Evolutionary conservation across 92 coral and sea anemone genomes (phyloP).

Genomic region (Desmophyllum pertusum): DNA sequence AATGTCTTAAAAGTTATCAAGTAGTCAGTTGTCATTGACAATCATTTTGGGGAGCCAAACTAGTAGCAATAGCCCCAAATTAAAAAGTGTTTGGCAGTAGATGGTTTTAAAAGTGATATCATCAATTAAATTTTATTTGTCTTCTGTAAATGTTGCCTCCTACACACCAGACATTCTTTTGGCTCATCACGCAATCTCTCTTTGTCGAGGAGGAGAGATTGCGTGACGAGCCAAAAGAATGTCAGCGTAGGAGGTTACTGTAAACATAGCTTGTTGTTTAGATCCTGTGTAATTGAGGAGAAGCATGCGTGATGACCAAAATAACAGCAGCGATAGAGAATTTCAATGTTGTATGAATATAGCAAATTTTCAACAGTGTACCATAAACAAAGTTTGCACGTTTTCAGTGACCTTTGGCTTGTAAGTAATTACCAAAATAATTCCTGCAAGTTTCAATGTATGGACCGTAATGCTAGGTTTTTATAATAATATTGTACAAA

Average conservation of each 20-base stretch:
- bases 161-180: no score
- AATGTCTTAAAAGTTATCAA: background rate
- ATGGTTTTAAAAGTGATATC: background rate
- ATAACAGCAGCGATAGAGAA: no score
- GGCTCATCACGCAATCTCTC: no score
- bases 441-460: slow-evolving; percentile 6
- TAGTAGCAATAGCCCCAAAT: background rate
- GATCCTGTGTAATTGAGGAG: no score
- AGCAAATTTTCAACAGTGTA: slow-evolving; percentile 13
- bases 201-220: no score
- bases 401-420: background rate
- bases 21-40: background rate
- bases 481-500: slow-evolving; percentile 20
- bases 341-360: background rate
- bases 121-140: background rate
- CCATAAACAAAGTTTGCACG: background rate
- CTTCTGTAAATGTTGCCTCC: no score
- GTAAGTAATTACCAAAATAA: background rate
- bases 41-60: background rate
- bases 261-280: no score
- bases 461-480: background rate
- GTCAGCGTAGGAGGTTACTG: no score
- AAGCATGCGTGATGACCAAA: no score
- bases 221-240: no score
- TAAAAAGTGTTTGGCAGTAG: background rate